Percentiles rank a stretch among this genome's conserved stretches.
Conservation (phyloP, 2,797 vertebrate species). For the Clamator glandarius region DNA sequence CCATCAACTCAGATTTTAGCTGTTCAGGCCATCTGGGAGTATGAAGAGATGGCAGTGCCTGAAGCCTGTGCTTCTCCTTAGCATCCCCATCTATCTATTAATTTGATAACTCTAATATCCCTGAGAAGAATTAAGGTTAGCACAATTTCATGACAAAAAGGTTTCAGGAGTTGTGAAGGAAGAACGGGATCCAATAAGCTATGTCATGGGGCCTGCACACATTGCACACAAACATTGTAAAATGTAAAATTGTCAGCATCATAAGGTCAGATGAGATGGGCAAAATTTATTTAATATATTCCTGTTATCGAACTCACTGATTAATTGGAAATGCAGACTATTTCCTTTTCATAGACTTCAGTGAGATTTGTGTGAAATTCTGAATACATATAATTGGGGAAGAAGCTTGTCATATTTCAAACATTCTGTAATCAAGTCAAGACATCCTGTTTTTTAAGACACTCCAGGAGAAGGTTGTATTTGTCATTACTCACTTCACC, state of each 20-base stretch:
- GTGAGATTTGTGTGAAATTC: not conserved
- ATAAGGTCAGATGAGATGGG: not conserved
- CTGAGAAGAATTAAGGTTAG: not conserved
- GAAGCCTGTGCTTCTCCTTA: not conserved
- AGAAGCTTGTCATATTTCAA: not conserved
- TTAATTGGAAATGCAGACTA: not conserved
- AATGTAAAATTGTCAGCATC: not conserved
- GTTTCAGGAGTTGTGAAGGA: not conserved
- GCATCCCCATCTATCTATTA: rapidly evolving
- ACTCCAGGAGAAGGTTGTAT: not conserved
- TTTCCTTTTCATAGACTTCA: not conserved
- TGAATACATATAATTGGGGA: not conserved
- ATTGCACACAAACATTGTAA: not conserved
- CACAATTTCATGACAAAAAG: not conserved
- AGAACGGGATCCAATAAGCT: not conserved
- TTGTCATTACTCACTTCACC: not conserved
- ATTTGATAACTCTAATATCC: not conserved
- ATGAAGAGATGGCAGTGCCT: not conserved
- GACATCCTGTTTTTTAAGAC: not conserved
- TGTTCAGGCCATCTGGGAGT: not conserved
- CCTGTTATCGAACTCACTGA: not conserved
- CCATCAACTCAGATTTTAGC: not conserved
- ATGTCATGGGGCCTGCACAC: not conserved
- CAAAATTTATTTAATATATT: not conserved
- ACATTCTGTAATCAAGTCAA: not conserved